Base-by-base conservation (phyloP, 2,113 vertebrate species). In the Columbina picui region DNA sequence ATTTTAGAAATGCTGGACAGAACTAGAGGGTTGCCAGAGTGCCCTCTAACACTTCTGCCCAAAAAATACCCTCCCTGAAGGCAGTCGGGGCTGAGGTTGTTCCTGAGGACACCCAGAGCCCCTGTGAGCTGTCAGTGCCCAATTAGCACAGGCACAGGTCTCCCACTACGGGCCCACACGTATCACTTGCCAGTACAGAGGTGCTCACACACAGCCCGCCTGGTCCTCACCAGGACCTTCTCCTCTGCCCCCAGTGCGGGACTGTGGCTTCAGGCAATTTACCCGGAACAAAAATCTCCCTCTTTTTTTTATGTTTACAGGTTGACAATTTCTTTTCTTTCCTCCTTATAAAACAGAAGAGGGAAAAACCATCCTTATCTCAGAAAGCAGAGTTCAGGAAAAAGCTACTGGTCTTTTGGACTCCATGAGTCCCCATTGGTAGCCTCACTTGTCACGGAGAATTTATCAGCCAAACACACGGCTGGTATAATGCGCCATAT, bases 391-490 rank as follows among this genome's bases (percentile, higher is more conserved):
- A 96, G 95, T 96, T 96, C 96, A 97, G 96, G 97, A 95, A 96
- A 97, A 95, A 96, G 96, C 96, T 97, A 97, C 93, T 95, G 97
- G 94, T 97, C 96, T 98, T 97, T 97, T 97, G 97, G 97, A 97
- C 96, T 96, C 55, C 4, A 47, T 13, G 60, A 90, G 93, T 85
- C 90, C 94, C 83, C 60, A 84, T 93, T 96, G 95, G 96, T 97
- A 97, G 97, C 84, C 89, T 93, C 2, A 1, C 90, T 93, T 96
- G 94, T 97, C 96, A 94, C 6, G 0, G 76, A 94, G 91, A 95
- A 98, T 98, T 99, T 97, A 98, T 99, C 98, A 99, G 97, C 91
- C 94, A 90, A 96, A 97, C 98, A 97, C 96, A 97, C 97, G 81
- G 97, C 97, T 94, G 92, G 97, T 98, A 98, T 98, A 98, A 98